These are phyloP conservation scores for Passerina amoena DNA, from an alignment of 2,113 vertebrate species.

Conservation along the genomic window DNA sequence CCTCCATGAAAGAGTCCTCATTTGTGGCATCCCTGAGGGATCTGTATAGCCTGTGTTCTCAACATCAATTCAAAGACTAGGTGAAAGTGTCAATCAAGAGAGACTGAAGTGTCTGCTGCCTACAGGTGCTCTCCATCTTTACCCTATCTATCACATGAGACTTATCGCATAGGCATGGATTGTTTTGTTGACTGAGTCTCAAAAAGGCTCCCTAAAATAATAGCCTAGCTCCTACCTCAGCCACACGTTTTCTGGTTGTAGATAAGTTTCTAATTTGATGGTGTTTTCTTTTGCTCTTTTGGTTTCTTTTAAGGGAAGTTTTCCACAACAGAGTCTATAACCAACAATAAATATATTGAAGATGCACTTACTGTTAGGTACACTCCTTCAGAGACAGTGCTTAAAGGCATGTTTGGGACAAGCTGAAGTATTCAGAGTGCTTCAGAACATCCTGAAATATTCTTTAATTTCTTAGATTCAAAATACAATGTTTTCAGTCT, in stretches of 20 bases:
- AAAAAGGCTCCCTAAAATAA: conserved; percentile 2
- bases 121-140: conserved; percentile 38
- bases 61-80: conserved; percentile 34
- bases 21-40: conserved; percentile 43
- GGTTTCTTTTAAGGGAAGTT: not conserved
- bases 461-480: not conserved
- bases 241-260: not conserved
- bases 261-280: not conserved
- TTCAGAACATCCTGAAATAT: not conserved
- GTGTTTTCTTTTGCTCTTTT: not conserved
- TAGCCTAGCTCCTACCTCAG: not conserved
- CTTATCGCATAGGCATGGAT: not conserved
- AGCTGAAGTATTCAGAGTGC: not conserved
- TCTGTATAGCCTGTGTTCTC: not conserved
- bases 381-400: not conserved
- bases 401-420: not conserved
- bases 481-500: not conserved
- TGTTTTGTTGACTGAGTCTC: not conserved
- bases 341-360: not conserved
- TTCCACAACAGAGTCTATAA: not conserved
- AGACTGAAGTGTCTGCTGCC: not conserved
- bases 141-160: not conserved
- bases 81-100: conserved; percentile 29
- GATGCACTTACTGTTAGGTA: not conserved
- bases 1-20: conserved; percentile 39